A percentile compares a stretch with the other conserved stretches of the same genome.
Evolutionary conservation across 2,888 invertebrate genomes (phyloP).

Genomic region (Physocephala rufipes): DNA sequence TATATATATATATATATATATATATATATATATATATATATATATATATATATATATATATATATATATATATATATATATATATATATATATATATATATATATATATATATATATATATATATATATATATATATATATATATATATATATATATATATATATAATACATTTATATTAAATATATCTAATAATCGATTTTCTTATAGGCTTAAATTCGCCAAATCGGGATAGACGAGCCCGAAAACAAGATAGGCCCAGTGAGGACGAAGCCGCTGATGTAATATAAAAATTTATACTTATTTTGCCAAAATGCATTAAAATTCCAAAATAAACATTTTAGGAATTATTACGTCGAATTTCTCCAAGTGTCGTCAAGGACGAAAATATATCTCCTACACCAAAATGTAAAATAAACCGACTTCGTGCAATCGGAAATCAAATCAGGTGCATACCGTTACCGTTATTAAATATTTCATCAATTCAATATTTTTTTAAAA

Average conservation of each 20-base stretch:
- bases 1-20: too few relatives aligned
- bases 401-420: conserved; percentile 72
- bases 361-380: conserved; percentile 69
- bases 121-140: too few relatives aligned
- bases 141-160: too few relatives aligned
- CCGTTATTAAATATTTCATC: not conserved
- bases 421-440: conserved; percentile 77
- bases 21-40: too few relatives aligned
- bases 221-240: conserved; percentile 56
- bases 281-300: conserved; percentile 56
- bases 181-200: not conserved
- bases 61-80: too few relatives aligned
- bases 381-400: conserved; percentile 66
- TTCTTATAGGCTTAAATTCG: conserved; percentile 50
- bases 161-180: not conserved
- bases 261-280: conserved; percentile 68
- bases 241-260: conserved; percentile 65
- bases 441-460: conserved; percentile 72
- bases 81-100: too few relatives aligned
- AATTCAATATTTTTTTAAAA: not conserved
- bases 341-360: conserved; percentile 72
- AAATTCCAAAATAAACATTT: conserved; percentile 37
- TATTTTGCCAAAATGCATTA: not conserved
- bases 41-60: too few relatives aligned
- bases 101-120: too few relatives aligned